Conservation (phyloP, 1,140 invertebrate genomes). For the Aphidius ervi region DNA sequence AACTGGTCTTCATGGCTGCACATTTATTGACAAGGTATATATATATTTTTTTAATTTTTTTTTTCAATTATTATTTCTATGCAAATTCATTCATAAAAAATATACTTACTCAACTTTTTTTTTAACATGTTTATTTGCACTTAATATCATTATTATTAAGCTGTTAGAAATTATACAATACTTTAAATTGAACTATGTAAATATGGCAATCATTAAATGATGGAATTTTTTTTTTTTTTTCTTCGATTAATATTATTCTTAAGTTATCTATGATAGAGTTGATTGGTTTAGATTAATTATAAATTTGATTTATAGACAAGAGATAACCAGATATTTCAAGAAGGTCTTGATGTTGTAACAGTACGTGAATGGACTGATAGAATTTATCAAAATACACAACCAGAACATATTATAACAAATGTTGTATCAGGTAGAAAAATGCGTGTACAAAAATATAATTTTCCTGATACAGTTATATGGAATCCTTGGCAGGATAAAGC, state of each 20-base stretch:
- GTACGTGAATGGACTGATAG: slow-evolving; percentile 89
- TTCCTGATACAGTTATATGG: slow-evolving; percentile 94
- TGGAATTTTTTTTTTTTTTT: slow-evolving; percentile 1
- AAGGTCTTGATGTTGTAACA: slow-evolving; percentile 82
- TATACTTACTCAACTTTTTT: no score
- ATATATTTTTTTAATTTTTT: slow-evolving; percentile 5
- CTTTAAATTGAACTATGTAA: neutral
- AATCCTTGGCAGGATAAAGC: slow-evolving; percentile 94
- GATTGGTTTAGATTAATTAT: no score
- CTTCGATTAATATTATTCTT: neutral
- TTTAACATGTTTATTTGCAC: neutral
- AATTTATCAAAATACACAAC: slow-evolving; percentile 88
- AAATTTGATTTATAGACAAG: slow-evolving; percentile 57
- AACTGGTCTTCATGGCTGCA: slow-evolving; percentile 84
- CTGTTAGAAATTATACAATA: no score
- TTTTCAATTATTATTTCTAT: slow-evolving; percentile 8
- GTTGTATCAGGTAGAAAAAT: slow-evolving; percentile 87
- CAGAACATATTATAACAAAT: slow-evolving; percentile 89
- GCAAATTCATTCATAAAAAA: no score
- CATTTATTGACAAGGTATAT: slow-evolving; percentile 87
- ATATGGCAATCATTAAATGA: neutral
- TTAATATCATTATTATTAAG: neutral
- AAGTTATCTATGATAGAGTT: no score
- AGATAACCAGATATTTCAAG: slow-evolving; percentile 77
- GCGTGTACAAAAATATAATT: slow-evolving; percentile 89